Evolutionary conservation across 2,888 invertebrate genomes (phyloP), one percentile per base, ranked within the genome.

Genomic region (Liodrosophila aerea): DNA sequence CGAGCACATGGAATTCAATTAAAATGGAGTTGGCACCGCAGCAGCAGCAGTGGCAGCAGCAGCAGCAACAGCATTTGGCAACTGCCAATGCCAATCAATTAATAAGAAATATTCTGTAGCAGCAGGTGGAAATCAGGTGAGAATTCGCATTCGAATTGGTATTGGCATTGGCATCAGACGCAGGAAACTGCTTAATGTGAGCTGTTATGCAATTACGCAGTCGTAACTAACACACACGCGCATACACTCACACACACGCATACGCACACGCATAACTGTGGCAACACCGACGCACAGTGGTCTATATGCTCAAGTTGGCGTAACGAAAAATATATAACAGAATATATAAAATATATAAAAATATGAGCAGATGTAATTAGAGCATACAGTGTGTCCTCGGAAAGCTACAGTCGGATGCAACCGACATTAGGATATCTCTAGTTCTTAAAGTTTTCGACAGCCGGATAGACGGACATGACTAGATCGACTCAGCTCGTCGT

Each of bases 1-100:
- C 22, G 27, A 7, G 4, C 22, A 30, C 31, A 16, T 64, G 69
- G 59, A 81, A 84, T 81, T 78, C 82, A 78, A 78, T 82, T 77
- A 80, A 77, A 82, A 74, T 53, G 34, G 56, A 63, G 56, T 61
- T 40, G 57, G 47, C 31, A 50, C 63, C 51, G 65, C 62, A 70
- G 46, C 49, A 45, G 52, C 41, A 30, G 50, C 30, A 18, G n/a
- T 51, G 37, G 60, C 59, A 37, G 53, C 39, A 11, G 47, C 45
- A 30, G 29, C 37, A 59, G 52, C 29, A 40, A 27, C 22, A 27
- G 18, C 46, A 53, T 29, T 43, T 27, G 27, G n/a, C 27, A 40
- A 43, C 49, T 53, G 45, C 64, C 67, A 63, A 52, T 60, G 63
- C 65, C 73, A 73, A 85, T 78, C 78, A 82, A 78, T 78, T 85